Percentiles rank a stretch among this genome's conserved stretches.
Conservation (phyloP, 35 echinoderm and acorn worm species). For the Amphiura filiformis region DNA sequence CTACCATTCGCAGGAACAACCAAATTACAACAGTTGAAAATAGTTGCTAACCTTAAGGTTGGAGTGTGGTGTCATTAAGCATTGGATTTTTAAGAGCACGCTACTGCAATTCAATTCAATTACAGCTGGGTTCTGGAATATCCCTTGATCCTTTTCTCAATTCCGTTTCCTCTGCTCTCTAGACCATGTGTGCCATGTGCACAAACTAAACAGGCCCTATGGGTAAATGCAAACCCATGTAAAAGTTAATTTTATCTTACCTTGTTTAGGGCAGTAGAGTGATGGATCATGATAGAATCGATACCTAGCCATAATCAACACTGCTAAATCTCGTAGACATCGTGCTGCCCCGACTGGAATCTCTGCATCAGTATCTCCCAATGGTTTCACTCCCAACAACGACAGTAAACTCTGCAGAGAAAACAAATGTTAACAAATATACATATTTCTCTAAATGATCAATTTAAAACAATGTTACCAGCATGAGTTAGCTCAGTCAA, state of each 20-base stretch:
- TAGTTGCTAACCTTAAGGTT: too few species aligned
- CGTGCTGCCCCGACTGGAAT: slow-evolving; percentile 52
- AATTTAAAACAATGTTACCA: not conserved
- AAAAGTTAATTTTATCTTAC: slow-evolving; percentile 35
- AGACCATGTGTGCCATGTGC: too few species aligned
- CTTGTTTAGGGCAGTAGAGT: slow-evolving; percentile 98
- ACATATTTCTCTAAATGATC: not conserved
- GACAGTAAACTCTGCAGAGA: slow-evolving; percentile 70
- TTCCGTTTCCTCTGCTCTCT: too few species aligned
- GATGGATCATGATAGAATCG: slow-evolving; percentile 97
- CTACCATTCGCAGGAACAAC: too few species aligned
- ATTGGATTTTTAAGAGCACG: too few species aligned
- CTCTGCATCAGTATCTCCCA: slow-evolving; percentile 28
- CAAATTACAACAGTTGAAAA: too few species aligned
- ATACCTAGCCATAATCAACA: slow-evolving; percentile 55
- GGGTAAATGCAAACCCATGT: too few species aligned
- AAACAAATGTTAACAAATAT: not conserved
- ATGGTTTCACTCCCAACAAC: slow-evolving; percentile 47
- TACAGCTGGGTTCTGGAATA: too few species aligned
- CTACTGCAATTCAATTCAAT: too few species aligned
- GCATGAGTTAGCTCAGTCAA: not conserved
- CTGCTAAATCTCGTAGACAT: slow-evolving; percentile 62
- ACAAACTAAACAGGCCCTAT: too few species aligned
- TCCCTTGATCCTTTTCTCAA: too few species aligned
- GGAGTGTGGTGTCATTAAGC: too few species aligned